Evolutionary conservation across 2,888 invertebrate species (phyloP).

Genomic region (Epinotia demarniana): DNA sequence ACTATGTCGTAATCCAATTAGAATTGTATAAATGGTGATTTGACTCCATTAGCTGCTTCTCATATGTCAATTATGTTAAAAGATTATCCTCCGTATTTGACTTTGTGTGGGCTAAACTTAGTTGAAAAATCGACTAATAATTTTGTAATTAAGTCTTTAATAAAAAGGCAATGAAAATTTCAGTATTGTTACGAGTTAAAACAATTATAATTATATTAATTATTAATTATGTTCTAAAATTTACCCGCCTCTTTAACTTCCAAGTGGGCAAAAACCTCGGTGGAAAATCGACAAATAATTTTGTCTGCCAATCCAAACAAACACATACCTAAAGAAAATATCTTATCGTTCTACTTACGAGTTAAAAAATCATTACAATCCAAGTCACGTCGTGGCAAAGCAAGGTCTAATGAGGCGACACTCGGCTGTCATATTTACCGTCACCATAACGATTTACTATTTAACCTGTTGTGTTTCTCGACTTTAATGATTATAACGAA

Average conservation of each 20-base stretch:
- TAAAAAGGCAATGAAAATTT: conserved; percentile 52
- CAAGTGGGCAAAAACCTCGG: not conserved
- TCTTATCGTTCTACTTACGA: conserved; percentile 50
- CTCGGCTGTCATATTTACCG: conserved; percentile 68
- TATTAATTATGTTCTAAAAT: not conserved
- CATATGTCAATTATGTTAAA: not conserved
- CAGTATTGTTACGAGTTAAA: not conserved
- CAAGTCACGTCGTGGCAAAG: conserved; percentile 74
- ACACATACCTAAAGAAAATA: conserved; percentile 53
- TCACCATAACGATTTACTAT: conserved; percentile 66
- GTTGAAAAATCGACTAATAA: conserved; percentile 1
- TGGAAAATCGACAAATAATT: conserved; percentile 6
- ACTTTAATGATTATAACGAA: not conserved
- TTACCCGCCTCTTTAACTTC: not conserved
- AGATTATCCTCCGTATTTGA: not conserved
- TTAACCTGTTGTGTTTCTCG: conserved; percentile 11
- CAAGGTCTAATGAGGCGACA: conserved; percentile 71
- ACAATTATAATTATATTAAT: conserved; percentile 6
- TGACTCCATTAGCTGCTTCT: not conserved
- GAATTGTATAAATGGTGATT: not conserved
- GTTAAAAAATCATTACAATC: conserved; percentile 62
- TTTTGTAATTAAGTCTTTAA: conserved; percentile 9
- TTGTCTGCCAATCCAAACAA: conserved; percentile 10
- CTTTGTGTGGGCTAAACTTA: not conserved
- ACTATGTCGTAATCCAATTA: conserved; percentile 3